phyloP scores from a whole-genome alignment of 2,797 vertebrate genomes.

The Gobionotothen gibberifrons region DNA sequence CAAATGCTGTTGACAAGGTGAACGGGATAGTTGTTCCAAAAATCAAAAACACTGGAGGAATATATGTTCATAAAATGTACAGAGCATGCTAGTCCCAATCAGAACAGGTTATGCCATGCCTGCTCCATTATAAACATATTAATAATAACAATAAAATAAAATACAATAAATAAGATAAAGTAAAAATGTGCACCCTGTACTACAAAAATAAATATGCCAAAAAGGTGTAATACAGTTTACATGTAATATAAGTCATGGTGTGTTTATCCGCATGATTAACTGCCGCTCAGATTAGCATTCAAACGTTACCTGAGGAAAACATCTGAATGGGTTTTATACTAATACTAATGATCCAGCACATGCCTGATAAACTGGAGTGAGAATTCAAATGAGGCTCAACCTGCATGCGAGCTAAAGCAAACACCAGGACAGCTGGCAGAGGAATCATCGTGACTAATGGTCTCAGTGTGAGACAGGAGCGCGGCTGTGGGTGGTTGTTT shows the following conservation, averaged over 20 bases:
- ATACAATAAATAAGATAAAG: too few species aligned
- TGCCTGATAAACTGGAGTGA: slow-evolving; percentile 75
- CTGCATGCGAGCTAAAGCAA: slow-evolving; percentile 77
- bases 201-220: too few species aligned
- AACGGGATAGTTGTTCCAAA: slow-evolving; percentile 36
- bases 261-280: slow-evolving; percentile 61
- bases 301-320: slow-evolving; percentile 69
- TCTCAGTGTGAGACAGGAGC: slow-evolving; percentile 80
- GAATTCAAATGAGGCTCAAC: slow-evolving; percentile 77
- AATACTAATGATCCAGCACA: slow-evolving; percentile 69
- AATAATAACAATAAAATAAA: too few species aligned
- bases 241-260: slow-evolving; percentile 10
- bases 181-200: too few species aligned
- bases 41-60: slow-evolving; percentile 25
- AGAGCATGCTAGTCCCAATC: slow-evolving; percentile 8
- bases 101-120: too few species aligned
- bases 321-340: slow-evolving; percentile 62
- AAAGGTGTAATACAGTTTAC: too few species aligned
- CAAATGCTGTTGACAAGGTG: slow-evolving; percentile 45
- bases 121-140: too few species aligned
- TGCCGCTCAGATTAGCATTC: slow-evolving; percentile 42
- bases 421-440: slow-evolving; percentile 79
- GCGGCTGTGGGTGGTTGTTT: slow-evolving; percentile 77
- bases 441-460: slow-evolving; percentile 83
- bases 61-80: slow-evolving; percentile 31